These are phyloP conservation scores for Eidolon dupreanum DNA, from an alignment of 2,797 vertebrate genomes.

Conservation along the genomic window DNA sequence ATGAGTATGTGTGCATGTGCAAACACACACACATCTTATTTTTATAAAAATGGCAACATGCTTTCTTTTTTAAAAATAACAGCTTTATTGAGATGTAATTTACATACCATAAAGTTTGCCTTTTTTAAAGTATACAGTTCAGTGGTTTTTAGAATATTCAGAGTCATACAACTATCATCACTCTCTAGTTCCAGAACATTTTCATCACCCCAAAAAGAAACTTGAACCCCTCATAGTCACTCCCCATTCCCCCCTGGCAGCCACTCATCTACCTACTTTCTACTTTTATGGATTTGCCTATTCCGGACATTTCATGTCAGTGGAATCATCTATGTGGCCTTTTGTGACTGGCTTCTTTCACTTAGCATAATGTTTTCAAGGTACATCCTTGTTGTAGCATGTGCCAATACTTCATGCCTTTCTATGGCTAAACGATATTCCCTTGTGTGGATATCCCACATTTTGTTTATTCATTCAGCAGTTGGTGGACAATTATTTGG, in stretches of 20 bases:
- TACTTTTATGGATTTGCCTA: not conserved
- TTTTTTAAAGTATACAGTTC: not conserved
- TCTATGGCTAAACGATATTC: not conserved
- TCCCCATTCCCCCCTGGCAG: not conserved
- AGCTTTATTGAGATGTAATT: constrained; percentile 20
- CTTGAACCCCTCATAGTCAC: not conserved
- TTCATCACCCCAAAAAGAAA: not conserved
- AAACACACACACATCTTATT: not conserved
- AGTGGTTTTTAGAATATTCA: not conserved
- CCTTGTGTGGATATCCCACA: not conserved
- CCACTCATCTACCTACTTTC: not conserved
- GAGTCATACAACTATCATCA: not conserved
- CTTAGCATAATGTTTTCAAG: not conserved
- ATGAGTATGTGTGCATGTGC: no score
- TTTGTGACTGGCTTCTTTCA: not conserved
- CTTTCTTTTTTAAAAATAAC: not conserved
- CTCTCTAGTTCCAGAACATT: not conserved
- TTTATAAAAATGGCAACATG: not conserved
- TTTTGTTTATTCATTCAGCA: not conserved
- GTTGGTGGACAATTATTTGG: not conserved
- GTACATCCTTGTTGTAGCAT: not conserved
- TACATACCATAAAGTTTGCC: not conserved
- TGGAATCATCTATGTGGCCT: not conserved
- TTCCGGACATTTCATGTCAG: not conserved
- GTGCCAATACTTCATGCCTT: not conserved